Percentiles rank a stretch among this genome's conserved stretches.
These are phyloP conservation scores for Cacoxenus indagator DNA, from an alignment of 2,888 invertebrate species.

Conservation along the genomic window DNA sequence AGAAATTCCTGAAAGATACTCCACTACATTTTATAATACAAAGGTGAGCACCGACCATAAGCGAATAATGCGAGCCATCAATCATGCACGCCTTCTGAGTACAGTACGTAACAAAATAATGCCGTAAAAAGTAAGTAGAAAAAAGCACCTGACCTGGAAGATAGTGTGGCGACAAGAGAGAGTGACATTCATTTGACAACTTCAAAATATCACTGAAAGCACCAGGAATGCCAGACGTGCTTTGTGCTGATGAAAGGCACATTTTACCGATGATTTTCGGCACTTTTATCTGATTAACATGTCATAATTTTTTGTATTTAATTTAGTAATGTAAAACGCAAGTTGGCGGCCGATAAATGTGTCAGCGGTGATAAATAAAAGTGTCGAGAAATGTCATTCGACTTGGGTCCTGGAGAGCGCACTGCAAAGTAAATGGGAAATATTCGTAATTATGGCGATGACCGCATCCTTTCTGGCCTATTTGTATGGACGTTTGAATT, in stretches of 20 bases:
- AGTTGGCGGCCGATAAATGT: background rate
- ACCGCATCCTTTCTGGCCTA: slow-evolving; percentile 12
- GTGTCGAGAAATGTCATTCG: background rate
- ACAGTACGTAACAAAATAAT: background rate
- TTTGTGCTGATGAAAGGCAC: background rate
- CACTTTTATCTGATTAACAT: slow-evolving; percentile 1
- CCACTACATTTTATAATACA: background rate
- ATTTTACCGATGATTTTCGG: background rate
- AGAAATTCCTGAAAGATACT: slow-evolving; percentile 5
- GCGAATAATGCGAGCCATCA: slow-evolving; percentile 3
- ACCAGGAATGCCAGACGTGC: background rate
- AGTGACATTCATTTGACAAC: background rate
- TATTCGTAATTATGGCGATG: slow-evolving; percentile 13
- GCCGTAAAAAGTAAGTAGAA: background rate
- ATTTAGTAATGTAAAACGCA: background rate
- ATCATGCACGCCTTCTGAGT: slow-evolving; percentile 4
- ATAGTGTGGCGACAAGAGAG: background rate
- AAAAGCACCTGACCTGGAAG: background rate
- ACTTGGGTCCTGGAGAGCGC: background rate
- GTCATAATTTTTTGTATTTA: background rate
- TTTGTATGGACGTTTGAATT: background rate
- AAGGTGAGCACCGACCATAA: background rate
- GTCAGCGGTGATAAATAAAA: background rate
- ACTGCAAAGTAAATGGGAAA: background rate
- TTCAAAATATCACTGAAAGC: background rate